Conservation (phyloP, 2,113 vertebrate genomes). For the Platysteira castanea region DNA sequence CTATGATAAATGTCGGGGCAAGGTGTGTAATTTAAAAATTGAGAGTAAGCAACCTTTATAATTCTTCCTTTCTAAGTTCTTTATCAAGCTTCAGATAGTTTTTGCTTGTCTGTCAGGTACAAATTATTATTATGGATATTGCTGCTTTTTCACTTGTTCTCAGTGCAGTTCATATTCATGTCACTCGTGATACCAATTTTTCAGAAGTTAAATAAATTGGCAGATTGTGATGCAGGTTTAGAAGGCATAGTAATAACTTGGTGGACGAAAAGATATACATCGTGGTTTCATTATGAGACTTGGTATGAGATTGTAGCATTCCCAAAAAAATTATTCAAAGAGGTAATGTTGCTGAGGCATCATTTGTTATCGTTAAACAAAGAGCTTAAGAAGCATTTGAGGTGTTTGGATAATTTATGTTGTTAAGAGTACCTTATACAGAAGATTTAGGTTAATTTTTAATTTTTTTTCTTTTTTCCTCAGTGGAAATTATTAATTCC, state of each 20-base stretch:
- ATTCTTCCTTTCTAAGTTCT: not conserved
- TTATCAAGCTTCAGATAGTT: not conserved
- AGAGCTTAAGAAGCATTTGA: not conserved
- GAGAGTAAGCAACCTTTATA: not conserved
- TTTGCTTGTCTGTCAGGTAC: not conserved
- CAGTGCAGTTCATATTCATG: not conserved
- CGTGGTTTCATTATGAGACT: not conserved
- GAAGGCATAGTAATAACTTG: not conserved
- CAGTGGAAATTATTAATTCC: not conserved
- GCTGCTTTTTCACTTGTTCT: not conserved
- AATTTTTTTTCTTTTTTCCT: rapidly evolving
- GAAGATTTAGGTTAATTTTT: not conserved
- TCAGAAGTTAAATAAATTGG: not conserved
- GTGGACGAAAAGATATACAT: not conserved
- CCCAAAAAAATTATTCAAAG: not conserved
- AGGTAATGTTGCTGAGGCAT: not conserved
- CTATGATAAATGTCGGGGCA: not conserved
- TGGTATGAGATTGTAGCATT: not conserved
- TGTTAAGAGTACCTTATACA: not conserved
- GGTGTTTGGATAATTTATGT: not conserved
- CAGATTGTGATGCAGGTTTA: not conserved
- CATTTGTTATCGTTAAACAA: not conserved
- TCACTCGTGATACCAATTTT: not conserved
- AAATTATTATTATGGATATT: not conserved
- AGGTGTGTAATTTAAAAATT: not conserved